Evolutionary conservation across 2,888 invertebrate genomes (phyloP).

Genomic region (Minunthozetes semirufus): DNA sequence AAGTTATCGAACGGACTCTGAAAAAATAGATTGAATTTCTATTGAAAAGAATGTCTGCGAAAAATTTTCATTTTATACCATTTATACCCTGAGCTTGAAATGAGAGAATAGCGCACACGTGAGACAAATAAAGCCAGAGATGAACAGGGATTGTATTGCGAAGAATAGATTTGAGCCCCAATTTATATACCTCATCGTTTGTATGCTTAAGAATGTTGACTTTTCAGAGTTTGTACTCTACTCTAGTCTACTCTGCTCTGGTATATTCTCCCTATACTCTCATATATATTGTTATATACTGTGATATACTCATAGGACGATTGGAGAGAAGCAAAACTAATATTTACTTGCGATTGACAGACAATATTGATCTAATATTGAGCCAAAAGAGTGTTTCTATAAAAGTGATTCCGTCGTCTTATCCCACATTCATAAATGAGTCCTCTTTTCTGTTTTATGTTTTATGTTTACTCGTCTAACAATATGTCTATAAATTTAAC

Average conservation of each 20-base stretch:
- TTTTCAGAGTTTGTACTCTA: slow-evolving; percentile 24
- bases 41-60: not conserved
- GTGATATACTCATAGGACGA: too few species aligned
- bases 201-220: slow-evolving; percentile 24
- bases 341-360: slow-evolving; percentile 18
- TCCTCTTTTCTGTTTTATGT: not conserved
- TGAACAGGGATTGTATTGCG: not conserved
- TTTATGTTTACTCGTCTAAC: not conserved
- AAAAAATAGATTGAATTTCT: not conserved
- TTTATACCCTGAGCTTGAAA: not conserved
- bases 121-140: not conserved
- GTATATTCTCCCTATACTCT: too few species aligned
- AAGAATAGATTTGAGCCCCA: not conserved
- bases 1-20: too few species aligned
- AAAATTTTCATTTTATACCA: too few species aligned
- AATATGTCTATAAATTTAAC: slow-evolving; percentile 15
- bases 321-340: slow-evolving; percentile 11
- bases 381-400: slow-evolving; percentile 16
- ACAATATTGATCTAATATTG: slow-evolving; percentile 27
- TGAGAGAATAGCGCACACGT: not conserved
- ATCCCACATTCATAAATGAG: slow-evolving; percentile 11
- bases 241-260: too few species aligned
- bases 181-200: slow-evolving; percentile 26
- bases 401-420: slow-evolving; percentile 17
- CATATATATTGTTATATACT: too few species aligned